phyloP scores from a whole-genome alignment of 2,113 vertebrate species.

The Zosterops borbonicus region DNA sequence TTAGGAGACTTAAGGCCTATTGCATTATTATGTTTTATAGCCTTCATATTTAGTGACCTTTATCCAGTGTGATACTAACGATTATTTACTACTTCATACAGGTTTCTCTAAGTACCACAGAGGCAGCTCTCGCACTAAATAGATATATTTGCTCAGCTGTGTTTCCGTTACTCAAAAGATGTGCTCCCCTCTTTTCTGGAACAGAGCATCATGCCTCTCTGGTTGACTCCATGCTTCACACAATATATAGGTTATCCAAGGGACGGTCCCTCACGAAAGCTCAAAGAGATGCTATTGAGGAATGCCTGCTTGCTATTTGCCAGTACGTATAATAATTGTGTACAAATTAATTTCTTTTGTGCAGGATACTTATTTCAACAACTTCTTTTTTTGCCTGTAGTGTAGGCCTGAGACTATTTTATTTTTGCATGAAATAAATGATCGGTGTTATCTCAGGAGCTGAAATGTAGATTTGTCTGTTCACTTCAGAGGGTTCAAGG shows the following conservation, averaged over 20 bases:
- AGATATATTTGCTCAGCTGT: conserved; percentile 93
- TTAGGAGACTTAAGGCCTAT: not conserved
- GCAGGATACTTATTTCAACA: not conserved
- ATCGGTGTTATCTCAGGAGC: not conserved
- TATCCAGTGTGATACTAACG: not conserved
- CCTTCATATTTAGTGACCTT: not conserved
- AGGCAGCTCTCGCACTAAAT: conserved; percentile 93
- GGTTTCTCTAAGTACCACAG: conserved; percentile 92
- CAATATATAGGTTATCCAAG: conserved; percentile 95
- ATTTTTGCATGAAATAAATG: not conserved
- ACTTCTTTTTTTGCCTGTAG: not conserved
- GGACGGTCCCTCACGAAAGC: conserved; percentile 97
- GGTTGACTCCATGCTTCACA: conserved; percentile 93
- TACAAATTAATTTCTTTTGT: not conserved
- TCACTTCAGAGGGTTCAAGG: not conserved
- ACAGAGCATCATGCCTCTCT: conserved; percentile 90
- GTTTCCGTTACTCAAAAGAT: conserved; percentile 92
- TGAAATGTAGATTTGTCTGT: not conserved
- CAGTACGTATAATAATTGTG: conserved; percentile 76
- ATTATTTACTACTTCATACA: conserved; percentile 47
- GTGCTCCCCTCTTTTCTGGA: conserved; percentile 91
- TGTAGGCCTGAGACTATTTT: not conserved
- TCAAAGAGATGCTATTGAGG: conserved; percentile 95
- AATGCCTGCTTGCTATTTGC: conserved; percentile 93
- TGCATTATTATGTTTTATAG: not conserved